Evolutionary conservation across 2,888 invertebrate species (phyloP).

Genomic region (Euphydryas editha): DNA sequence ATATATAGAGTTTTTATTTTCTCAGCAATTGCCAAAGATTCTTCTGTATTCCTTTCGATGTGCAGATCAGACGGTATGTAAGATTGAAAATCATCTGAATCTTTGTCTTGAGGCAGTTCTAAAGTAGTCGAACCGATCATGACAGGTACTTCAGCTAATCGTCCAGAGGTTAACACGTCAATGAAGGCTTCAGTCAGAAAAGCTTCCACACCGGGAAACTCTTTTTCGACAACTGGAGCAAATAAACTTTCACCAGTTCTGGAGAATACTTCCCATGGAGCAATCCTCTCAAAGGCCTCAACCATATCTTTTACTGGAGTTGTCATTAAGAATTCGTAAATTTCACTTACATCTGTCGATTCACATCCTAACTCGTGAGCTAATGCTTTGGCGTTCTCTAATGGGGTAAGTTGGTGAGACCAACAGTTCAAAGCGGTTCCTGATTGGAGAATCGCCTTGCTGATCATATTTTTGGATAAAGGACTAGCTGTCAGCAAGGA

Average conservation of each 20-base stretch:
- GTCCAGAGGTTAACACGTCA: constrained; percentile 66
- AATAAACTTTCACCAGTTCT: constrained; percentile 49
- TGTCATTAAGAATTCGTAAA: constrained; percentile 65
- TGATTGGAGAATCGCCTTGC: constrained; percentile 71
- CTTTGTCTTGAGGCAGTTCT: constrained; percentile 56
- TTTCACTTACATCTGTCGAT: constrained; percentile 61
- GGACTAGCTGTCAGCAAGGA: constrained; percentile 70
- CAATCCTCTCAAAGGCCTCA: constrained; percentile 55
- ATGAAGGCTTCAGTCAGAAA: constrained; percentile 65
- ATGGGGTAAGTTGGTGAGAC: constrained; percentile 60
- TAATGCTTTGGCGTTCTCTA: constrained; percentile 62
- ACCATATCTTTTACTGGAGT: constrained; percentile 68
- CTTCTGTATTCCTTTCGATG: constrained; percentile 60
- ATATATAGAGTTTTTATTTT: constrained; percentile 65
- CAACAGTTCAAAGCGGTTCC: constrained; percentile 59
- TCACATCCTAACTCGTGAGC: constrained; percentile 66
- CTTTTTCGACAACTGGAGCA: constrained; percentile 65
- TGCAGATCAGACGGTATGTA: constrained; percentile 66
- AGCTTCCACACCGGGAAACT: constrained; percentile 68
- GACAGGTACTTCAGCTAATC: constrained; percentile 64
- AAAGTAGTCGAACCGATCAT: constrained; percentile 68
- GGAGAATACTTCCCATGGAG: constrained; percentile 39
- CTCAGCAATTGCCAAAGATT: constrained; percentile 59
- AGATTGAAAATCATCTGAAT: constrained; percentile 59
- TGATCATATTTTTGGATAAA: constrained; percentile 62